phyloP scores from a whole-genome alignment of 2,888 invertebrate species.

The Tachina grossa region DNA sequence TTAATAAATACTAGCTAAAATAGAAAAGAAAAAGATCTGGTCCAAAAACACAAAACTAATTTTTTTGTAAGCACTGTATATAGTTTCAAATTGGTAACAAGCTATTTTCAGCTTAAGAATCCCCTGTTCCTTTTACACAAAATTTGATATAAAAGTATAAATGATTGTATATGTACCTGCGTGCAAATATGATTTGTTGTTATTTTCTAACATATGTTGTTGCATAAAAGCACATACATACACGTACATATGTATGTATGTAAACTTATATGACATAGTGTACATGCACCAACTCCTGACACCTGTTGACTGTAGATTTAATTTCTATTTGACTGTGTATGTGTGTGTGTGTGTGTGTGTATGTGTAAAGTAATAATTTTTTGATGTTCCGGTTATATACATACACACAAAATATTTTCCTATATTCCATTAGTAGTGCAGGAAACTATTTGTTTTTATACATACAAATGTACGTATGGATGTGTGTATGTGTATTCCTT shows the following conservation, averaged over 20 bases:
- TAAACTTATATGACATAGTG: neutral
- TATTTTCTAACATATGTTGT: conserved; percentile 23
- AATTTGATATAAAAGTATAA: neutral
- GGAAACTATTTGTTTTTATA: neutral
- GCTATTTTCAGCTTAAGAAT: neutral
- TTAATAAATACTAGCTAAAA: too few species aligned
- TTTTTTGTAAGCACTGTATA: too few species aligned
- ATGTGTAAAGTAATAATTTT: neutral
- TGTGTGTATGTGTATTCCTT: conserved; percentile 16
- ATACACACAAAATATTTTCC: neutral
- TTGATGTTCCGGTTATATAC: conserved; percentile 25
- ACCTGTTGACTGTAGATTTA: conserved; percentile 49
- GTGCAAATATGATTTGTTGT: conserved; percentile 15
- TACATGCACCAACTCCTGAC: conserved; percentile 39
- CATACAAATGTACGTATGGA: neutral
- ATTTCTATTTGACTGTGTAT: neutral
- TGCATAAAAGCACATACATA: too few species aligned
- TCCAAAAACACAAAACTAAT: too few species aligned
- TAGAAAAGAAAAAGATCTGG: too few species aligned
- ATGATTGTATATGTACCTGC: conserved; percentile 13
- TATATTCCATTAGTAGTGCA: neutral
- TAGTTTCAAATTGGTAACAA: too few species aligned
- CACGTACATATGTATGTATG: neutral
- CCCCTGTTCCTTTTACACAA: neutral
- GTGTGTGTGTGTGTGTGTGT: neutral